Evolutionary conservation across 2,797 vertebrate genomes (phyloP).

Genomic region (Channa striata): DNA sequence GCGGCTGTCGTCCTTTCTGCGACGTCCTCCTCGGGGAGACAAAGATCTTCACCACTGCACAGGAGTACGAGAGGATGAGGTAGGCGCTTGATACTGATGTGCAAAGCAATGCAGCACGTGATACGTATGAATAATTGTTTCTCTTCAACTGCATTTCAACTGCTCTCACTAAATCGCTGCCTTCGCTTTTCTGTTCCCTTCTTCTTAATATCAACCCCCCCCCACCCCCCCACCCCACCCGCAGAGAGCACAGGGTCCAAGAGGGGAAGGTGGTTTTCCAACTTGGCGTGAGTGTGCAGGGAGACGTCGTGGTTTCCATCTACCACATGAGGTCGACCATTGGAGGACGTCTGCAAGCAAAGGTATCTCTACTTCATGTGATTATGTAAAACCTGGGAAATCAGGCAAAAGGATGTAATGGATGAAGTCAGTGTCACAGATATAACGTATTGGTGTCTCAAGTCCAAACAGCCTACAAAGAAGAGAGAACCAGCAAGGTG

Average conservation of each 20-base stretch:
- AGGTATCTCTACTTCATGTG: conserved; percentile 82
- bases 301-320: conserved; percentile 94
- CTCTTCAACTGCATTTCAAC: not conserved
- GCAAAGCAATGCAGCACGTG: not conserved
- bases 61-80: conserved; percentile 99
- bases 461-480: not conserved
- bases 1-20: conserved; percentile 97
- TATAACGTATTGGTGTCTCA: too few relatives aligned
- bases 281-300: conserved; percentile 93
- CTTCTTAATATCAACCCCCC: not conserved
- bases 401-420: not conserved
- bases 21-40: conserved; percentile 97
- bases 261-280: conserved; percentile 95
- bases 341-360: conserved; percentile 96
- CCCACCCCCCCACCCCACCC: too few relatives aligned
- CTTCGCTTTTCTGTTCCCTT: not conserved
- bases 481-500: conserved; percentile 2
- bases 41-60: conserved; percentile 94
- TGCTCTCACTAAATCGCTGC: not conserved
- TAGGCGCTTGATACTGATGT: conserved; percentile 52
- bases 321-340: conserved; percentile 98
- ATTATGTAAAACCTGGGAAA: not conserved
- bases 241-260: conserved; percentile 96
- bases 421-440: too few relatives aligned
- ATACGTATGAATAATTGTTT: not conserved